Conservation (phyloP, 92 coral and sea anemone species). For the Porites rus region DNA sequence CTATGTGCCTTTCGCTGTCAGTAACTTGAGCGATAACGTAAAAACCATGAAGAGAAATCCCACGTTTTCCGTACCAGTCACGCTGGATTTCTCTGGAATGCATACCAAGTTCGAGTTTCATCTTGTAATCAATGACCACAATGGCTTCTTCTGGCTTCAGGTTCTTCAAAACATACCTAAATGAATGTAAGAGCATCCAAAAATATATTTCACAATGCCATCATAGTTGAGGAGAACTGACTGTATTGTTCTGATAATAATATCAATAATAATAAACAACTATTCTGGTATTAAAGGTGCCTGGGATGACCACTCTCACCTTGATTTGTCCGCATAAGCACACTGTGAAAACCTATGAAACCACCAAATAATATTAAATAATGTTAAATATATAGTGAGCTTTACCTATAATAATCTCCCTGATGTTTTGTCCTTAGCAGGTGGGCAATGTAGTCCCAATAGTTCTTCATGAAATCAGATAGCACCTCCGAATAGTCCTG, state of each 20-base stretch:
- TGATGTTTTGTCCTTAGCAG: constrained; percentile 61
- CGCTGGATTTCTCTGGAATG: constrained; percentile 20
- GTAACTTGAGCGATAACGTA: constrained; percentile 1
- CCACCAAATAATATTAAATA: too few species aligned
- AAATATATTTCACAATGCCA: too few species aligned
- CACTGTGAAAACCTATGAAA: too few species aligned
- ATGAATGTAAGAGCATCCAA: too few species aligned
- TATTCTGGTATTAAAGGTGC: too few species aligned
- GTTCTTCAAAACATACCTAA: too few species aligned
- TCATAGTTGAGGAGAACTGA: too few species aligned
- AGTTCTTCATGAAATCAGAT: neutral
- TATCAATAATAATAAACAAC: too few species aligned
- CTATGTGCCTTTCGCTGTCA: neutral
- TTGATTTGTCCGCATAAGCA: too few species aligned
- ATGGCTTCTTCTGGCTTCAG: constrained; percentile 9
- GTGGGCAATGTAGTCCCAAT: constrained; percentile 45
- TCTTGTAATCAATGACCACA: constrained; percentile 27
- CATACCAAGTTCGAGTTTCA: constrained; percentile 27
- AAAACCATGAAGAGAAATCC: neutral
- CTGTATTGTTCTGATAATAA: too few species aligned
- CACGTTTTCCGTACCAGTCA: constrained; percentile 30
- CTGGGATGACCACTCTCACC: too few species aligned
- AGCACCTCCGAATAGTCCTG: constrained; percentile 4
- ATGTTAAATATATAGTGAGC: too few species aligned
- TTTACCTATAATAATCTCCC: constrained; percentile 58